Evolutionary conservation across 1,140 invertebrate species (phyloP), one percentile per base, ranked within the genome.

Genomic region (Nasonia longicornis): DNA sequence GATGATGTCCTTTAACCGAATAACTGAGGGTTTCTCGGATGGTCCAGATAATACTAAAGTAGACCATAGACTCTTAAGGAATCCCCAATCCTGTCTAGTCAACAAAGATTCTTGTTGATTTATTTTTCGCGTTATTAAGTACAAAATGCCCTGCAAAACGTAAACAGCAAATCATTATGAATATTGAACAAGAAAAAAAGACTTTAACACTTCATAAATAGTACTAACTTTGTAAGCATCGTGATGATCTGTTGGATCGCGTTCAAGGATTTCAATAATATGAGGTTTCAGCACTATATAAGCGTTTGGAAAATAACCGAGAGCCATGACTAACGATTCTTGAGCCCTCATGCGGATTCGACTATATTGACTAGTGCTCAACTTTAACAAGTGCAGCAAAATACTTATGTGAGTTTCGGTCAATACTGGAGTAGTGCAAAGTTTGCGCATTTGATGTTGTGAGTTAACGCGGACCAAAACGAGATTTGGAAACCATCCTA

Each of bases 1-100:
- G 42, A 95, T 86, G 12, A 84, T 88, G 79, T 96, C 95, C 75
- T 97, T 93, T 58, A 98, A 88, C 80, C 90, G 92, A 67, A 96
- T 94, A 52, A 97, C 94, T 11, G 95, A 96, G 2, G 93, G 93
- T 87, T 97, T 96, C 86, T 97, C 96, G 0, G 95, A 96, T 76
- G 95, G 94, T 82, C 94, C 92, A 2, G 95, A 93, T 83, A 93
- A 87, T 0, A 96, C 91, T 7, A 97, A 83, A 3, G 93, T 93
- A 2, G 96, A 95, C 96, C 96, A 97, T 8, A 97, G 86, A 35
- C 92, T 88, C 29, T 89, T 87, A 3, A 97, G 90, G 4, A 94
- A 91, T 2, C 93, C 90, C 96, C 96, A 98, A 88, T 96, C 94
- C 79, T 94, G 93, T 87, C 0, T 81, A 11, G 92, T 84, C 35